Evolutionary conservation across 92 coral and sea anemone species (phyloP), one percentile per base, ranked within the genome.

Genomic region (Metridium senile): DNA sequence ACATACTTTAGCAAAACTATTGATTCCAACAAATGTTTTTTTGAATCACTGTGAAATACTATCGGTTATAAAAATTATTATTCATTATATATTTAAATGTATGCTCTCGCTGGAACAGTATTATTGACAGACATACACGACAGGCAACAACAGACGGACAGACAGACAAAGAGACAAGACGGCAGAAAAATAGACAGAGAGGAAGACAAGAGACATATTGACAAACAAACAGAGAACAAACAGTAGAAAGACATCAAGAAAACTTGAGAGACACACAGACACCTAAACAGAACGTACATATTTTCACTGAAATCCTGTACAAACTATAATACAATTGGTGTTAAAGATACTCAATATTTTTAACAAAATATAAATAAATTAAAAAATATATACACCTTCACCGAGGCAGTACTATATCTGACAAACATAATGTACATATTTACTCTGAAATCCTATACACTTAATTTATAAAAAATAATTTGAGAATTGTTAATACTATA

Each of bases 21-120:
- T 10, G 23, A 54, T 22, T 10, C 4, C n/a, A 10, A 54, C 20
- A 20, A 3, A 20, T 54, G 4, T 54, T 9, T n/a, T 9, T 22
- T 54, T 10, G 23, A 9, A n/a, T n/a, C n/a, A n/a, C n/a, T n/a
- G n/a, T n/a, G n/a, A 9, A 10, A 9, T 22, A 10, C 4, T 54
- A 54, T 3, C 16, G 3, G 20, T n/a, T 54, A 54, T 54, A 4
- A 54, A 8, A 54, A 54, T 10, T 54, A 54, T 54, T 54, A 54
- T 54, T 8, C 9, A n/a, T 54, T 10, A 54, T 9, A 8, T 54
- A 20, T 9, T 54, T 8, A 70, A 45, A 70, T 70, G 47, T 70
- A 70, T 70, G 74, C 54, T 17, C 74, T 46, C 58, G 47, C 58
- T 70, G 74, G 74, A 26, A 70, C 74, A 70, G 74, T 70, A 10